A percentile compares a stretch with the other conserved stretches of the same genome.
These are phyloP conservation scores for Eublepharis macularius DNA, from an alignment of 2,113 vertebrate genomes.

Conservation along the genomic window DNA sequence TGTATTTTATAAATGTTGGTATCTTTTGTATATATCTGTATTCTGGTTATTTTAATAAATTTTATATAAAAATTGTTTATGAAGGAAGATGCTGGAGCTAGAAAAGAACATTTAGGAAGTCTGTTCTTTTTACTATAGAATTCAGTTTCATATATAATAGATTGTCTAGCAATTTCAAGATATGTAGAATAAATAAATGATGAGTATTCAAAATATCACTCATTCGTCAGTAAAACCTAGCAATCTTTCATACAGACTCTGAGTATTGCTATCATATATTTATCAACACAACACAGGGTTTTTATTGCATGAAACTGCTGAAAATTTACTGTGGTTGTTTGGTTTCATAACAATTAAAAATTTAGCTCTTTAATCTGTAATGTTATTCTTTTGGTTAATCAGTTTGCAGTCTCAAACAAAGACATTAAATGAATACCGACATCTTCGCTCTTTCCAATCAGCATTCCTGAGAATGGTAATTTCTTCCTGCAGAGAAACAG, in stretches of 20 bases:
- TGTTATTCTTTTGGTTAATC: slow-evolving; percentile 39
- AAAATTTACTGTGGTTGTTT: slow-evolving; percentile 28
- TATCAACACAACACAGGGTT: slow-evolving; percentile 27
- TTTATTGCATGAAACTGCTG: slow-evolving; percentile 28
- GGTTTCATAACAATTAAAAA: slow-evolving; percentile 56
- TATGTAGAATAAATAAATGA: slow-evolving; percentile 71
- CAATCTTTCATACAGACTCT: slow-evolving; percentile 55
- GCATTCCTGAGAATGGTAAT: slow-evolving; percentile 59
- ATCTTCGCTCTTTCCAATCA: slow-evolving; percentile 50
- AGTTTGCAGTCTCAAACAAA: slow-evolving; percentile 33
- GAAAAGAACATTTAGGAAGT: slow-evolving; percentile 37
- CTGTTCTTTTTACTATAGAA: slow-evolving; percentile 38
- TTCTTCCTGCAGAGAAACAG: slow-evolving; percentile 62
- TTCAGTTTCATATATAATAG: slow-evolving; percentile 69
- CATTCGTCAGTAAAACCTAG: slow-evolving; percentile 54
- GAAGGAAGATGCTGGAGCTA: slow-evolving; percentile 44
- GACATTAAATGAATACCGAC: slow-evolving; percentile 39
- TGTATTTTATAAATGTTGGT: no score
- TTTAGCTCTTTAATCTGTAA: slow-evolving; percentile 31
- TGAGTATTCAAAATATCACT: slow-evolving; percentile 68
- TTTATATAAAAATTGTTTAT: slow-evolving; percentile 56
- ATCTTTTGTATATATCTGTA: no score
- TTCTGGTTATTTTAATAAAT: no score
- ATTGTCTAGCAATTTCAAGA: slow-evolving; percentile 66
- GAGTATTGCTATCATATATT: slow-evolving; percentile 35